These are phyloP conservation scores for human (Homo sapiens) DNA, from an alignment of 2,113 vertebrate genomes.

Conservation along the genomic window GRCh38 chr12:77307001-77307500, in stretches of 20 bases:
- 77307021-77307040: slow-evolving; percentile 58
- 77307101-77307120: not conserved
- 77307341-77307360: not conserved
- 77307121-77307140: not conserved
- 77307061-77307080: slow-evolving; percentile 5
- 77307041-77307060: slow-evolving; percentile 53
- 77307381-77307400: not conserved
- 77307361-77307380: slow-evolving; percentile 9
- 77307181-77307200: not conserved
- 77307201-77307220: not conserved
- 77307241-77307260: not conserved
- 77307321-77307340: not conserved
- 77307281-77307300: slow-evolving; percentile 5
- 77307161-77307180: not conserved
- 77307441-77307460: not conserved
- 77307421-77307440: slow-evolving; percentile 50
- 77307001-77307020: slow-evolving; percentile 65
- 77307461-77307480: slow-evolving; percentile 43
- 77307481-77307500: slow-evolving; percentile 61
- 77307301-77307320: slow-evolving; percentile 26
- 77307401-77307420: not conserved
- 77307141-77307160: slow-evolving; percentile 18
- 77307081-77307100: not conserved
- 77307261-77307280: slow-evolving; percentile 11
- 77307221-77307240: not conserved